Base-by-base conservation (phyloP, 1,140 invertebrate genomes). In the Sitophilus oryzae region DNA sequence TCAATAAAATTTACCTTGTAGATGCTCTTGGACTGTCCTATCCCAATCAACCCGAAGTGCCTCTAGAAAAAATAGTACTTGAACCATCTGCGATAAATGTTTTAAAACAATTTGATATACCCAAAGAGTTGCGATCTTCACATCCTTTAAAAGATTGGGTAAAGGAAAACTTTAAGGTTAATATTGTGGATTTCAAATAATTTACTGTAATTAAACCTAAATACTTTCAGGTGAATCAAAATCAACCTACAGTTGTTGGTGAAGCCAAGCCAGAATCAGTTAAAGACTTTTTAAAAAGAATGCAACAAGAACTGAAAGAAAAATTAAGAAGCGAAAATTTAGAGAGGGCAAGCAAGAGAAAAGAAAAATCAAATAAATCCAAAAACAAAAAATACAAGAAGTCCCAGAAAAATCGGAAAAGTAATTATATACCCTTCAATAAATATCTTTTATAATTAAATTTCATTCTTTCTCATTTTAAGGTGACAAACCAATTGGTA, bases 21-120 rank as follows among this genome's bases (percentile, higher is more conserved):
- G 60, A 61, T 45, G 46, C 52, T n/a, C 20, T 55, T 16, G 60
- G 56, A 11, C 9, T 58, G 2, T 51, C 52, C 0, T 47, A 61
- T 22, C 56, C 47, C 2, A 35, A 60, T 20, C 35, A 21, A 11
- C 38, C 36, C 15, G 46, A 53, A 16, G 10, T 45, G 9, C 23
- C 38, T 20, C 52, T 53, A 18, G n/a, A 57, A 14, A 45, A 56
- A 54, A 56, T 60, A 9, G 37, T 46, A n/a, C 11, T 60, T 8
- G 41, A 55, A 21, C 58, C 52, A n/a, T 25, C 18, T 11, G 23
- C 18, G 16, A 4, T 43, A 20, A 16, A 23, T 10, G 16, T 43
- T 3, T 18, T 43, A 19, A 20, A 16, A 16, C 18, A 43, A 23
- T 43, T 14, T 8, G 20, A 22, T 3, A 46, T 10, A 25, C 44